Base-by-base conservation (phyloP, 1,140 invertebrate genomes). In the Calosoma granatense region DNA sequence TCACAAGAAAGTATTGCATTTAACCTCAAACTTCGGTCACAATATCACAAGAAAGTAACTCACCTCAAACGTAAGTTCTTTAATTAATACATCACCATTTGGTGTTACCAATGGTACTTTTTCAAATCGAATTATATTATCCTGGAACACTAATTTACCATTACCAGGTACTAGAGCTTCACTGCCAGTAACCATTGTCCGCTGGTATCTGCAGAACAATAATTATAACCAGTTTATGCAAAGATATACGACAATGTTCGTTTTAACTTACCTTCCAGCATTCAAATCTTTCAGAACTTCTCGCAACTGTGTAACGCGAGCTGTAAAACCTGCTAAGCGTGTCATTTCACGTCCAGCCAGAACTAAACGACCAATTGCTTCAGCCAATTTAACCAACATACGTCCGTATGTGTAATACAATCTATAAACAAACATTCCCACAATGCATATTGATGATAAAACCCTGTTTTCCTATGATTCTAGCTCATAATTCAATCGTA, bases 361-460 rank as follows among this genome's bases (percentile, higher is more conserved):
- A 3, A 98, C 90, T 20, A 98, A 75, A 41, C 95, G 81, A 4
- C 95, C 96, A 64, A 98, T 94, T 22, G 95, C 94, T 76, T 98
- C 94, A 1, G 95, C 95, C 73, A 98, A 79, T 70, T 97, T 95
- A 1, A 98, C 84, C 66, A 98, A 76, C 95, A 98, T 98, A 14
- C 95, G 79, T 0, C 96, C 96, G 74, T 90, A 94, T 12, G 90
- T 94, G 71, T 98, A 98, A 68, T 99, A 98, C 65, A 89, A 81
- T 75, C 87, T 72, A 20, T 12, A 47, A 30, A 30, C 14, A 30
- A 30, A 30, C 4, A 30, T 6, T 6, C 14, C 4, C 4, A 30
- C 14, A 30, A 30, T 30, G 14, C 26, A 30, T 30, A 30, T 30
- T 30, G 26, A 6, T 30, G 4, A 6, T 30, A 30, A 30, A 6